These are phyloP conservation scores for Elmis aenea DNA, from an alignment of 2,888 invertebrate genomes.

Conservation along the genomic window DNA sequence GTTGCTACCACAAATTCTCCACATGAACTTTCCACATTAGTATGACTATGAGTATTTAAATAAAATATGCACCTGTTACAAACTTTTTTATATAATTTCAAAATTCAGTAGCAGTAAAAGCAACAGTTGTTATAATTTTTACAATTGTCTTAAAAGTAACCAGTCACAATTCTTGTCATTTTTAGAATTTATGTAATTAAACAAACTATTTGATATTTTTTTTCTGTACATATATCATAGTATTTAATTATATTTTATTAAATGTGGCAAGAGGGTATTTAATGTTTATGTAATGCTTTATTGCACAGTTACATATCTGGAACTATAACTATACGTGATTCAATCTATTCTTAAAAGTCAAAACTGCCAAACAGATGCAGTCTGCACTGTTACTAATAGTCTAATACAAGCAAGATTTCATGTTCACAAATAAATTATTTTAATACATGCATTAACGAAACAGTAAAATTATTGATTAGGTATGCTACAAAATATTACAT, in stretches of 20 bases:
- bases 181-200: constrained; percentile 24
- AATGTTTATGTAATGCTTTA: constrained; percentile 28
- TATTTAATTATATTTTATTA: constrained; percentile 22
- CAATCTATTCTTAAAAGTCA: too few relatives aligned
- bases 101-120: constrained; percentile 9
- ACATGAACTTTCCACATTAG: constrained; percentile 66
- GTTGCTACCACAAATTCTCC: constrained; percentile 60
- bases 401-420: too few relatives aligned
- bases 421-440: too few relatives aligned
- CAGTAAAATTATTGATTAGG: too few relatives aligned
- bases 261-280: constrained; percentile 31
- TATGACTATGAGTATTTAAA: constrained; percentile 50
- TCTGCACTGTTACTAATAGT: too few relatives aligned
- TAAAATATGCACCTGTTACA: too few relatives aligned
- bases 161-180: constrained; percentile 29
- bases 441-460: too few relatives aligned
- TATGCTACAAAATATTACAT: too few relatives aligned
- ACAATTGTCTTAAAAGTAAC: constrained; percentile 16
- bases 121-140: constrained; percentile 6
- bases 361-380: too few relatives aligned
- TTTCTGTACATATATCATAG: constrained; percentile 20
- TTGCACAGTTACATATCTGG: constrained; percentile 24
- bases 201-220: constrained; percentile 24
- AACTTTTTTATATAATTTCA: background rate
- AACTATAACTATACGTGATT: too few relatives aligned